Conservation (phyloP, 2,888 invertebrate species). For the Bedellia somnulentella region DNA sequence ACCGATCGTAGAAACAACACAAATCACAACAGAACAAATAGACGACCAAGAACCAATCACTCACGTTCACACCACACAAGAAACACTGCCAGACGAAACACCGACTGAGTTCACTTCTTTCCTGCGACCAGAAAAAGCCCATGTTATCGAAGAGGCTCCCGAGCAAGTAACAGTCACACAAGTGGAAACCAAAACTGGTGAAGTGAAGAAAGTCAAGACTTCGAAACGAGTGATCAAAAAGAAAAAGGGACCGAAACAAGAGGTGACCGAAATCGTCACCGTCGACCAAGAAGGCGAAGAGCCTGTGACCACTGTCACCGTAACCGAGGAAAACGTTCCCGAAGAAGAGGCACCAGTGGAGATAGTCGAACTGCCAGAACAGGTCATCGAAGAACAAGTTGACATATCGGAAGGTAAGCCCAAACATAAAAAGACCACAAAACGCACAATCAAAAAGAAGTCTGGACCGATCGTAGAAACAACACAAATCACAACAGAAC, state of each 20-base stretch:
- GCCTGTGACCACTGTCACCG: constrained; percentile 1
- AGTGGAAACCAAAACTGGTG: constrained; percentile 4
- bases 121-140: background rate
- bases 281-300: constrained; percentile 16
- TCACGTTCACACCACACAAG: constrained; percentile 8
- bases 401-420: constrained; percentile 13
- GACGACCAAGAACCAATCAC: constrained; percentile 19
- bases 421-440: constrained; percentile 17
- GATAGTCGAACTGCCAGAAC: constrained; percentile 17
- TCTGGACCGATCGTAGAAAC: constrained; percentile 29
- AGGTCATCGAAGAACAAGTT: constrained; percentile 5
- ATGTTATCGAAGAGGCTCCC: constrained; percentile 5
- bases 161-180: constrained; percentile 5
- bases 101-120: constrained; percentile 5
- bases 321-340: constrained; percentile 3
- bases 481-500: constrained; percentile 27
- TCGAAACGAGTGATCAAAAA: constrained; percentile 15
- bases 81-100: constrained; percentile 6
- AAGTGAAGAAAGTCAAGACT: constrained; percentile 4
- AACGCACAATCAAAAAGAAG: constrained; percentile 20
- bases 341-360: constrained; percentile 14
- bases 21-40: constrained; percentile 19
- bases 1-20: constrained; percentile 14
- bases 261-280: constrained; percentile 29
- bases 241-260: constrained; percentile 19